These are phyloP conservation scores for Notospermus geniculatus DNA, from an alignment of 1,140 invertebrate species.

Conservation along the genomic window DNA sequence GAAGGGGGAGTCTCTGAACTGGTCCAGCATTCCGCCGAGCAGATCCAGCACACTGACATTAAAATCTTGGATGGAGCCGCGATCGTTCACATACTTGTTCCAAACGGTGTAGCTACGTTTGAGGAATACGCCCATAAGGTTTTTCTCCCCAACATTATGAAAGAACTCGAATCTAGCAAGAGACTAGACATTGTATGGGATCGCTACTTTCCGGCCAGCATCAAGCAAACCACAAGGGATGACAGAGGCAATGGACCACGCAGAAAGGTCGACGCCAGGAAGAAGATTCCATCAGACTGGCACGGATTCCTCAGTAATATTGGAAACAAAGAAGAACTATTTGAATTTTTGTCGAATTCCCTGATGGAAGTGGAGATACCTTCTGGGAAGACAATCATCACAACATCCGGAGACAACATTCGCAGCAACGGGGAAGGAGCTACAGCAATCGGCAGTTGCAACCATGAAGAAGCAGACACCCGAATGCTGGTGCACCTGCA, in stretches of 20 bases:
- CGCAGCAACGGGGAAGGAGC: background rate
- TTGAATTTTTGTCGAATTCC: slow-evolving; percentile 28
- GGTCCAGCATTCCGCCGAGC: background rate
- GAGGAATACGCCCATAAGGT: slow-evolving; percentile 8
- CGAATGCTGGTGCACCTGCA: slow-evolving; percentile 26
- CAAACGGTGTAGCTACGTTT: background rate
- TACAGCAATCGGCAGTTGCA: slow-evolving; percentile 11
- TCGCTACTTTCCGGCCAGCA: slow-evolving; percentile 12
- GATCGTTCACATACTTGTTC: slow-evolving; percentile 10
- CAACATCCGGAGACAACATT: slow-evolving; percentile 21
- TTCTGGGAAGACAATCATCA: slow-evolving; percentile 14
- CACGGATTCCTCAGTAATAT: slow-evolving; percentile 24
- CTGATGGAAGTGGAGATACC: slow-evolving; percentile 12
- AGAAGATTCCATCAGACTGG: slow-evolving; percentile 25
- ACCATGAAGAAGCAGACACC: slow-evolving; percentile 24
- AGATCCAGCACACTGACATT: background rate
- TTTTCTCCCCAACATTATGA: slow-evolving; percentile 8
- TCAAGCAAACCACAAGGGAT: slow-evolving; percentile 24
- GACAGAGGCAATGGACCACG: slow-evolving; percentile 23
- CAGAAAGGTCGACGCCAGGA: slow-evolving; percentile 24
- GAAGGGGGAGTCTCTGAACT: no score
- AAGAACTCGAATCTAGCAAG: background rate
- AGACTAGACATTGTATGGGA: slow-evolving; percentile 17
- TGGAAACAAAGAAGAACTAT: slow-evolving; percentile 33
- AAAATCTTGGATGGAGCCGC: slow-evolving; percentile 12